A percentile compares a stretch with the other conserved stretches of the same genome.
These are phyloP conservation scores for Chlamydotis undulata DNA, from an alignment of 2,113 vertebrate genomes.

Conservation along the genomic window DNA sequence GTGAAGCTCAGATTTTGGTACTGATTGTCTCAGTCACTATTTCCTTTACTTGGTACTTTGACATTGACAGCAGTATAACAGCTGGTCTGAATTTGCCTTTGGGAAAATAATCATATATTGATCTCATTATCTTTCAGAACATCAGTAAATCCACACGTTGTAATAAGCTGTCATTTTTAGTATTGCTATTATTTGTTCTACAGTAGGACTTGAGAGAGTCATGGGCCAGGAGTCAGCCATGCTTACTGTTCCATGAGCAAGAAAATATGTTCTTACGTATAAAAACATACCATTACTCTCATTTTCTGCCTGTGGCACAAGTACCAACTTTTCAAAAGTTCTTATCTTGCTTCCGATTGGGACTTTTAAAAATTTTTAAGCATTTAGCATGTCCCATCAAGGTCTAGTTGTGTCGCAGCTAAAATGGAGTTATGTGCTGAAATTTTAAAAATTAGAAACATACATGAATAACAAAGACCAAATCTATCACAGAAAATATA, in stretches of 20 bases:
- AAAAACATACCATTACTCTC: neutral
- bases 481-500: neutral
- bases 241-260: neutral
- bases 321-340: neutral
- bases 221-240: neutral
- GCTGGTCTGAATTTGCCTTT: neutral
- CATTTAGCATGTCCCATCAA: neutral
- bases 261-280: neutral
- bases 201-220: neutral
- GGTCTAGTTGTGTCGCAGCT: neutral
- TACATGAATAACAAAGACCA: neutral
- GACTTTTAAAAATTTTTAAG: neutral
- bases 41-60: neutral
- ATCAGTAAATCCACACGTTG: neutral
- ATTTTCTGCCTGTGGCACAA: neutral
- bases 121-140: neutral
- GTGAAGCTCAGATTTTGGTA: neutral
- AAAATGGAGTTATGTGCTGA: neutral
- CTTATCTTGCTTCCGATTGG: neutral
- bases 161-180: neutral
- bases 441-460: neutral
- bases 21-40: accelerated
- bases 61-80: neutral
- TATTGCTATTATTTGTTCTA: neutral
- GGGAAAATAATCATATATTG: neutral